A percentile compares a stretch with the other conserved stretches of the same genome.
Evolutionary conservation across 2,888 invertebrate species (phyloP).

Genomic region (Notodonta ziczac): DNA sequence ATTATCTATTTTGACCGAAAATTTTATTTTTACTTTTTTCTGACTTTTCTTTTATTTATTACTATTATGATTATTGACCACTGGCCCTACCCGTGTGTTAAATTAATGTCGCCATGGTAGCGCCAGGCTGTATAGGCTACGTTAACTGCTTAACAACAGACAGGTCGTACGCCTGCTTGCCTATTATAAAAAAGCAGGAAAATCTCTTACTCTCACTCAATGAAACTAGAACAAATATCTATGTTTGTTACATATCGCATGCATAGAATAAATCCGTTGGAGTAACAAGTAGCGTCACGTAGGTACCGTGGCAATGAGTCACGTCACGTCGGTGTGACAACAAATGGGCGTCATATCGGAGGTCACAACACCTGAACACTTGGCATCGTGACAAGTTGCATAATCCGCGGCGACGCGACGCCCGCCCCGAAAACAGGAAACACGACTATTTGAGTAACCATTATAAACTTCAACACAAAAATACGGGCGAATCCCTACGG

Average conservation of each 20-base stretch:
- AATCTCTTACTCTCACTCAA: background rate
- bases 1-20: no score
- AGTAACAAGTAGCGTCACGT: conserved; percentile 19
- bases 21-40: no score
- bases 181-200: no score
- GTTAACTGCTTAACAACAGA: no score
- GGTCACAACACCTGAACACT: conserved; percentile 76
- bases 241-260: background rate
- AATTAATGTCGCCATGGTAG: no score
- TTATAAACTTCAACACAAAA: conserved; percentile 50
- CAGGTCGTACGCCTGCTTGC: no score
- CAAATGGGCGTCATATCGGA: conserved; percentile 53
- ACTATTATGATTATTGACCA: no score
- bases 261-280: conserved; percentile 9
- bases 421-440: conserved; percentile 75
- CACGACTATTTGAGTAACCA: conserved; percentile 68
- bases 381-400: conserved; percentile 79
- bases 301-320: conserved; percentile 35
- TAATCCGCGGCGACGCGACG: conserved; percentile 58
- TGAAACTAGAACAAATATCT: background rate
- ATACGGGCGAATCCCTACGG: conserved; percentile 33
- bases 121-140: no score
- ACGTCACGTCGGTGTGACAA: conserved; percentile 52
- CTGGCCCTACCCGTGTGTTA: no score
- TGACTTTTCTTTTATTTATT: no score